These are phyloP conservation scores for Metaphire vulgaris DNA, from an alignment of 1,140 invertebrate genomes.

Conservation along the genomic window DNA sequence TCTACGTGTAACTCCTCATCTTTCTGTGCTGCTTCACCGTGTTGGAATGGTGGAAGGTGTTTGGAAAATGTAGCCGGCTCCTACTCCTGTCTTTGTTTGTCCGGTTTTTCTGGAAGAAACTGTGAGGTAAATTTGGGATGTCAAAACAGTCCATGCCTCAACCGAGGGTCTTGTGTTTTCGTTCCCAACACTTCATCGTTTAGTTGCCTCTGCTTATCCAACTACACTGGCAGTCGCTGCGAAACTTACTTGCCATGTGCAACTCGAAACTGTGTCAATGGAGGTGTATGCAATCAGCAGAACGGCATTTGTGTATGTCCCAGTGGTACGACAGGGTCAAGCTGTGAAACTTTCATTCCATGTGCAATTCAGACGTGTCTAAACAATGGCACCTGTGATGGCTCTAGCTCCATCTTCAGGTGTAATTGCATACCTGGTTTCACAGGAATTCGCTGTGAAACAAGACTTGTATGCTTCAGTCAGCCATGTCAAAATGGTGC, in stretches of 20 bases:
- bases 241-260: slow-evolving; percentile 3
- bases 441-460: slow-evolving; percentile 19
- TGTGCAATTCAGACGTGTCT: slow-evolving; percentile 6
- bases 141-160: slow-evolving; percentile 13
- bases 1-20: background rate
- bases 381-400: slow-evolving; percentile 12
- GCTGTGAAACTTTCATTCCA: background rate
- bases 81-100: slow-evolving; percentile 31
- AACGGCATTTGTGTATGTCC: slow-evolving; percentile 7
- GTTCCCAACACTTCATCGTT: slow-evolving; percentile 26
- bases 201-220: slow-evolving; percentile 15
- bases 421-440: slow-evolving; percentile 19
- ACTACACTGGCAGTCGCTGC: slow-evolving; percentile 17
- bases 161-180: slow-evolving; percentile 19
- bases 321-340: background rate
- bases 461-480: background rate
- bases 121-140: slow-evolving; percentile 11
- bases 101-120: slow-evolving; percentile 31
- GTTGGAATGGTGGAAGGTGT: slow-evolving; percentile 8
- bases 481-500: slow-evolving; percentile 22
- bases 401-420: slow-evolving; percentile 23
- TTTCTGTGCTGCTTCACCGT: background rate
- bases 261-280: slow-evolving; percentile 14
- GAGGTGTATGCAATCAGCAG: slow-evolving; percentile 9
- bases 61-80: background rate